These are phyloP conservation scores for Microctonus aethiopoides DNA, from an alignment of 2,888 invertebrate genomes.

Conservation along the genomic window DNA sequence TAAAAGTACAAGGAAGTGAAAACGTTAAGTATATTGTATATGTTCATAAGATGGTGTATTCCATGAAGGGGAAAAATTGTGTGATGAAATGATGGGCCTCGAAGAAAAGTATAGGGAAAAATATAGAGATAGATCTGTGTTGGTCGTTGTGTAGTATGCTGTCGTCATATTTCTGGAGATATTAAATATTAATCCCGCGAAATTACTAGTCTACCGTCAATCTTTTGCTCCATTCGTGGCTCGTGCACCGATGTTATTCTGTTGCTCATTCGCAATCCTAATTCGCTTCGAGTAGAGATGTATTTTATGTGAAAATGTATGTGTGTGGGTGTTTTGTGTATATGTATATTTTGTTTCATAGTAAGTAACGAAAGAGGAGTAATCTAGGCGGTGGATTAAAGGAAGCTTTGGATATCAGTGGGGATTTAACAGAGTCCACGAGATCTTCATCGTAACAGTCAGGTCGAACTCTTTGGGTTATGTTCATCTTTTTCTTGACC, in stretches of 20 bases:
- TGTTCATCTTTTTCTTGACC: not conserved
- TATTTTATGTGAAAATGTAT: too few relatives aligned
- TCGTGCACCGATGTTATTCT: conserved; percentile 22
- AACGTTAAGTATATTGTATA: conserved; percentile 7
- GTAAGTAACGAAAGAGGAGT: conserved; percentile 59
- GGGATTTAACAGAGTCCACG: conserved; percentile 50
- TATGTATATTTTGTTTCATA: conserved; percentile 26
- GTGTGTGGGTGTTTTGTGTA: not conserved
- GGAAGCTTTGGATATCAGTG: conserved; percentile 63
- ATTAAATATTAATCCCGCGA: conserved; percentile 66
- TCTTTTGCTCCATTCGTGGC: conserved; percentile 46
- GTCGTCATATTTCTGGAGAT: conserved; percentile 53
- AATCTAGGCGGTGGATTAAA: conserved; percentile 64
- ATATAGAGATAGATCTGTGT: conserved; percentile 21
- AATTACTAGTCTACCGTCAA: conserved; percentile 60
- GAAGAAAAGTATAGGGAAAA: not conserved
- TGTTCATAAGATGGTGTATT: not conserved
- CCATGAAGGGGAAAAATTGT: not conserved
- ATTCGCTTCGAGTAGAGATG: conserved; percentile 2
- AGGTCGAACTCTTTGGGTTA: conserved; percentile 8
- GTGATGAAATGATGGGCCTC: not conserved
- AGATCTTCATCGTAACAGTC: conserved; percentile 49
- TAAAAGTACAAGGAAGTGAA: not conserved
- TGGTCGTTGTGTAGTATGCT: conserved; percentile 18
- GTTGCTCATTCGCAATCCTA: conserved; percentile 29